phyloP scores from a whole-genome alignment of 2,888 invertebrate genomes.

The Tetragonula carbonaria region DNA sequence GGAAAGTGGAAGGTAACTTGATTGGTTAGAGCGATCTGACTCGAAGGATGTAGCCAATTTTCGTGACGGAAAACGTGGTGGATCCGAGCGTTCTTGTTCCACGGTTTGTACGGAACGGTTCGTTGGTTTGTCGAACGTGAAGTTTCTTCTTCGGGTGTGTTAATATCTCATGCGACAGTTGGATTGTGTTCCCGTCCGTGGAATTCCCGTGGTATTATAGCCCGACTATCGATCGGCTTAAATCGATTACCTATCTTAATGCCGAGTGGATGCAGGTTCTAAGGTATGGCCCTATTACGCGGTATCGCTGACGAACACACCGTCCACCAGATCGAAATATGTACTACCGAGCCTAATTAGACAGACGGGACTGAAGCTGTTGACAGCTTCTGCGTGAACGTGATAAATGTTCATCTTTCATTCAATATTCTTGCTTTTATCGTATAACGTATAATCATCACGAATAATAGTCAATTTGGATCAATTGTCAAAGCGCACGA shows the following conservation, averaged over 20 bases:
- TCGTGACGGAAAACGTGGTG: not conserved
- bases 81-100: not conserved
- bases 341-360: not conserved
- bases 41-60: constrained; percentile 6
- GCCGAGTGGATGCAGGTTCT: not conserved
- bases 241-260: constrained; percentile 29
- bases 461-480: too few relatives aligned
- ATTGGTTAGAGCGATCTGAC: constrained; percentile 22
- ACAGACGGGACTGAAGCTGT: not conserved
- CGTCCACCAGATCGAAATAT: constrained; percentile 2
- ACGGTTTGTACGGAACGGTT: not conserved
- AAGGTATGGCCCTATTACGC: constrained; percentile 17
- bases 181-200: not conserved
- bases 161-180: not conserved
- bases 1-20: constrained; percentile 4
- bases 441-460: too few relatives aligned
- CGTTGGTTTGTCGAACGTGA: not conserved
- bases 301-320: constrained; percentile 26
- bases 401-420: not conserved
- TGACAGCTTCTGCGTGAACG: not conserved
- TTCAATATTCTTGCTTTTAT: too few relatives aligned
- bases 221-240: constrained; percentile 21
- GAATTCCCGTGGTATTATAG: not conserved
- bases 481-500: too few relatives aligned
- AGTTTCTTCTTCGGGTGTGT: not conserved